phyloP scores from a whole-genome alignment of 1,140 invertebrate genomes.

The Melitaea cinxia region DNA sequence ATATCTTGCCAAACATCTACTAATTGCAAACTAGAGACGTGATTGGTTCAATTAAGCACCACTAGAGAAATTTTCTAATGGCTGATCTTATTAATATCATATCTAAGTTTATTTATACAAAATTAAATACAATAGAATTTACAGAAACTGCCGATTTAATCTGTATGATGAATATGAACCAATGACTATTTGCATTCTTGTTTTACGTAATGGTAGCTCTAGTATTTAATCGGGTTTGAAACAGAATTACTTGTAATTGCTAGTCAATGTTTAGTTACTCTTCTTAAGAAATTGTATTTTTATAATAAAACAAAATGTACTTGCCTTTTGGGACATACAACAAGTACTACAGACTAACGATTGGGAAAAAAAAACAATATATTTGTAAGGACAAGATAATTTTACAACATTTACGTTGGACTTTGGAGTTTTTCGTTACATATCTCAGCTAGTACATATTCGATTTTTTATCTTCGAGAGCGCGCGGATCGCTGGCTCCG shows the following conservation, averaged over 20 bases:
- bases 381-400: constrained; percentile 25
- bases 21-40: neutral
- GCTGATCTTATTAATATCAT: too few species aligned
- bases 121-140: too few species aligned
- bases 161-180: too few species aligned
- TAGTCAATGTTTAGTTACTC: too few species aligned
- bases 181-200: too few species aligned
- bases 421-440: constrained; percentile 29
- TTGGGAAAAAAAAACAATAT: constrained; percentile 12
- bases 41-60: neutral
- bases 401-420: constrained; percentile 22
- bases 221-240: too few species aligned
- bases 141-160: too few species aligned
- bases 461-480: constrained; percentile 23
- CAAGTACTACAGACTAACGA: neutral
- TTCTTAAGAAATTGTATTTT: too few species aligned
- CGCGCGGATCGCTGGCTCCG: constrained; percentile 1
- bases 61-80: neutral
- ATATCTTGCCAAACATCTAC: constrained; percentile 8
- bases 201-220: too few species aligned
- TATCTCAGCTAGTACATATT: constrained; percentile 25
- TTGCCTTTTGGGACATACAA: neutral
- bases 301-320: too few species aligned
- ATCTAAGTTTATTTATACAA: too few species aligned
- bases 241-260: too few species aligned